These are phyloP conservation scores for Erpornis zantholeuca DNA, from an alignment of 2,113 vertebrate genomes.

Conservation along the genomic window DNA sequence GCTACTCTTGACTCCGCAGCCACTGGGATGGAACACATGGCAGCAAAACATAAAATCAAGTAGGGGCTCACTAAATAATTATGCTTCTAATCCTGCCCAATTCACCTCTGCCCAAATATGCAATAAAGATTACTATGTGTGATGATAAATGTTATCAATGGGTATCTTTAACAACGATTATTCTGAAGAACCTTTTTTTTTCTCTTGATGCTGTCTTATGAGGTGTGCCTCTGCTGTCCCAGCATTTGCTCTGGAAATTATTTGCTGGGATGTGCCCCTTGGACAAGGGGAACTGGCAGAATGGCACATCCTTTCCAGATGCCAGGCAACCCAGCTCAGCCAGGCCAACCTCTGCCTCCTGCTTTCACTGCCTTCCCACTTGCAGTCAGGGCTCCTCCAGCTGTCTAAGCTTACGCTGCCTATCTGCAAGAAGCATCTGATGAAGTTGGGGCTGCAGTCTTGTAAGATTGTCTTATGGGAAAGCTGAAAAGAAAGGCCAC, in stretches of 20 bases:
- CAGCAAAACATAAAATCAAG: slow-evolving; percentile 9
- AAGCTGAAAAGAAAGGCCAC: neutral
- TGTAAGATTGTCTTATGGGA: neutral
- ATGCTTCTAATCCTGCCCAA: neutral
- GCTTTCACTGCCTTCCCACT: neutral
- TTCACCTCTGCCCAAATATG: neutral
- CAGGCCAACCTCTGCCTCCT: neutral
- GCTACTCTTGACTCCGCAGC: neutral
- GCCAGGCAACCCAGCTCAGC: neutral
- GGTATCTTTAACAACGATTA: neutral
- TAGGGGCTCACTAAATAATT: neutral
- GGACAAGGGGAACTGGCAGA: neutral
- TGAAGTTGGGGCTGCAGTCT: neutral
- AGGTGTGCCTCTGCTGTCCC: neutral
- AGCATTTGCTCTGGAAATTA: neutral
- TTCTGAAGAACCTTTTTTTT: neutral
- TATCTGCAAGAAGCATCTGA: neutral
- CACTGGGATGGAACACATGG: neutral
- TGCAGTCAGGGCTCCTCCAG: neutral
- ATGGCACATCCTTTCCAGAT: neutral
- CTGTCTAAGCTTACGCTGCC: neutral
- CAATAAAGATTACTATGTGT: neutral
- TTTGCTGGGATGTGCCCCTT: neutral
- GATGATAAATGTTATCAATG: neutral
- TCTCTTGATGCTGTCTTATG: neutral